phyloP scores from a whole-genome alignment of 2,113 vertebrate species.

The Anas platyrhynchos region DNA sequence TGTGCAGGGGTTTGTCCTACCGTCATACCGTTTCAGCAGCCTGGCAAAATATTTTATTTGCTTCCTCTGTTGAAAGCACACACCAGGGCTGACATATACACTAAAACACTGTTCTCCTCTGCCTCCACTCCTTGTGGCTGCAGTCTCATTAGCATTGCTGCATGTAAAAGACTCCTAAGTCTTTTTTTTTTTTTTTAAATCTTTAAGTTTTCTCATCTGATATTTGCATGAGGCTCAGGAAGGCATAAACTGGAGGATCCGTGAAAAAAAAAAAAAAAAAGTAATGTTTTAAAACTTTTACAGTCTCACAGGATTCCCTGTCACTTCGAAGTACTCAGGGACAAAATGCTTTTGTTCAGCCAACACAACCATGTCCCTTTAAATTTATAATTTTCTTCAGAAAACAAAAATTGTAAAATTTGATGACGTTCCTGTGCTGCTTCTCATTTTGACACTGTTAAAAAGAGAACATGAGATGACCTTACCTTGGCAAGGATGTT shows the following conservation, averaged over 20 bases:
- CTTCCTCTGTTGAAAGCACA: slow-evolving; percentile 35
- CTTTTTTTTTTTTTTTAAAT: background rate
- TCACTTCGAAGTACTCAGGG: background rate
- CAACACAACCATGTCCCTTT: background rate
- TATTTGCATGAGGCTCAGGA: background rate
- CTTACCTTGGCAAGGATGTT: background rate
- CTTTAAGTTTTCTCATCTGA: background rate
- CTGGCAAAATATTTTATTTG: slow-evolving; percentile 58
- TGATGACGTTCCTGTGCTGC: fast-evolving
- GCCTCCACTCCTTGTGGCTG: background rate
- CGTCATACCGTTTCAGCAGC: background rate
- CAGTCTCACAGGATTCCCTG: background rate
- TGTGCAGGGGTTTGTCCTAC: background rate
- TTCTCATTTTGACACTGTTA: background rate
- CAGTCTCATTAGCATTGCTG: slow-evolving; percentile 41
- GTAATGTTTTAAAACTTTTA: background rate
- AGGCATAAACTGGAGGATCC: background rate
- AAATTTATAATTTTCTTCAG: background rate
- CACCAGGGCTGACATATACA: slow-evolving; percentile 4
- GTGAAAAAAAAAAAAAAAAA: background rate
- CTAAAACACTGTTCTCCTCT: slow-evolving; percentile 46
- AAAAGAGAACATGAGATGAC: background rate
- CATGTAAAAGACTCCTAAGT: slow-evolving; percentile 8
- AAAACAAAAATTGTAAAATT: background rate
- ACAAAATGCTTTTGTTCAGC: background rate